These are phyloP conservation scores for Anarhynchus alexandrinus DNA, from an alignment of 2,113 vertebrate genomes.

Conservation along the genomic window DNA sequence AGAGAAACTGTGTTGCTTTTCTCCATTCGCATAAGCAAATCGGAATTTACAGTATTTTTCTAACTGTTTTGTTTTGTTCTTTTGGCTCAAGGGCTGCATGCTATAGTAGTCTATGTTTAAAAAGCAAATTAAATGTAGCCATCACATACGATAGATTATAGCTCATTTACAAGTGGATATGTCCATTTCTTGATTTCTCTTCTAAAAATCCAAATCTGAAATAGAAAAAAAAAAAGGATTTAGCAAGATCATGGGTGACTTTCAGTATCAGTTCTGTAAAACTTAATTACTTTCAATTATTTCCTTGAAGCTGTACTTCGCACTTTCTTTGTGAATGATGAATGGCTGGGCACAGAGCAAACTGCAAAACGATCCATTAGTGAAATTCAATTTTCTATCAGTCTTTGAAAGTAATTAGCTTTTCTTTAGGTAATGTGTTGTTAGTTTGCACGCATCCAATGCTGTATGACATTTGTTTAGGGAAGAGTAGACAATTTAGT, in stretches of 20 bases:
- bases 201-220: not conserved
- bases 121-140: not conserved
- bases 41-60: not conserved
- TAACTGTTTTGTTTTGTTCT: not conserved
- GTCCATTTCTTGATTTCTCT: not conserved
- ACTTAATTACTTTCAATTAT: not conserved
- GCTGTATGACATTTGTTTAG: not conserved
- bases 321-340: not conserved
- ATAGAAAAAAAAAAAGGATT: not conserved
- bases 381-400: not conserved
- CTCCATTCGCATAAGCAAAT: not conserved
- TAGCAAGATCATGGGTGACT: not conserved
- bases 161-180: not conserved
- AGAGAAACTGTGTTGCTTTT: not conserved
- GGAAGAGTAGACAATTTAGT: not conserved
- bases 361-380: not conserved
- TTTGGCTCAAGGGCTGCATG: not conserved
- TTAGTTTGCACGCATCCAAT: not conserved
- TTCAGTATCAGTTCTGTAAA: not conserved
- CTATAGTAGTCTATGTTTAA: not conserved
- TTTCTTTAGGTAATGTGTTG: not conserved
- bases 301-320: not conserved
- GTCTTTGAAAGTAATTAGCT: not conserved
- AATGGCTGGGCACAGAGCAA: not conserved
- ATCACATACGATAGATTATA: not conserved